Conservation (phyloP, 2,113 vertebrate genomes). For the Pongo pygmaeus region DNA sequence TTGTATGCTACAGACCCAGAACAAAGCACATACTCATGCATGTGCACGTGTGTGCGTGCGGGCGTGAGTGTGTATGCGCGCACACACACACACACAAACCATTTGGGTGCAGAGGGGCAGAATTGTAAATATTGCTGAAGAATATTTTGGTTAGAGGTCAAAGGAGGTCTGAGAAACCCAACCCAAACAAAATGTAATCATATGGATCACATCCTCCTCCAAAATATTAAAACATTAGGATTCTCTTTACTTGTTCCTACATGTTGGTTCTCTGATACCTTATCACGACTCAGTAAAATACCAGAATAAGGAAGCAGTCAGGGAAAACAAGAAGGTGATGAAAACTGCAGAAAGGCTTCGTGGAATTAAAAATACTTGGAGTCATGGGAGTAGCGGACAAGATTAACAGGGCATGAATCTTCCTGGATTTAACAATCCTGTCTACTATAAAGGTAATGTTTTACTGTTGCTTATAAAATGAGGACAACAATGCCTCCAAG, state of each 20-base stretch:
- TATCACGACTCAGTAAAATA: slow-evolving; percentile 15
- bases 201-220: slow-evolving; percentile 52
- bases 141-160: slow-evolving; percentile 33
- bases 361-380: slow-evolving; percentile 38
- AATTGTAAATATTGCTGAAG: slow-evolving; percentile 71
- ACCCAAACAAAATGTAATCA: slow-evolving; percentile 59
- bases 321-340: slow-evolving; percentile 56
- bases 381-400: background rate
- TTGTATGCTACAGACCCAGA: slow-evolving; percentile 60
- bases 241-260: slow-evolving; percentile 10
- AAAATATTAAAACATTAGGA: slow-evolving; percentile 18
- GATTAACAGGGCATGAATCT: slow-evolving; percentile 26
- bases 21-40: background rate
- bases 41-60: background rate
- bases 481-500: background rate
- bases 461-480: background rate
- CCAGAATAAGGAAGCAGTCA: background rate
- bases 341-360: slow-evolving; percentile 56
- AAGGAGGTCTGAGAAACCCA: slow-evolving; percentile 56
- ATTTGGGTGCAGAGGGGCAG: slow-evolving; percentile 68
- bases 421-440: background rate
- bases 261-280: slow-evolving; percentile 57
- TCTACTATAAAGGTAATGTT: background rate
- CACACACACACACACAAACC: background rate
- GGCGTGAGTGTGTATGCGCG: background rate